phyloP scores from a whole-genome alignment of 2,888 invertebrate species.

The Oligia latruncula region DNA sequence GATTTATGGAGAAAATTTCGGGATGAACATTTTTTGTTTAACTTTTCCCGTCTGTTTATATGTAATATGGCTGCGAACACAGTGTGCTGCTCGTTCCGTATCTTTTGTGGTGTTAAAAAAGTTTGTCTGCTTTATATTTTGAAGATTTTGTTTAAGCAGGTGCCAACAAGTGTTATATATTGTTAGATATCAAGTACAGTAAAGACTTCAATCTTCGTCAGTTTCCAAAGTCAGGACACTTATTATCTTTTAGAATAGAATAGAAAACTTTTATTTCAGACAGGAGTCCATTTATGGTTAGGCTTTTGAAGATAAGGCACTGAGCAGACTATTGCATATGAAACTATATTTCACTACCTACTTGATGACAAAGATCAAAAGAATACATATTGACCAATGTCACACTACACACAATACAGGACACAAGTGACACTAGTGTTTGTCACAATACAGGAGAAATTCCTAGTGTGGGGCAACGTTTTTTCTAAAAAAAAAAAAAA shows the following conservation, averaged over 20 bases:
- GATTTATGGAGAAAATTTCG: conserved; percentile 78
- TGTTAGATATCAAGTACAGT: background rate
- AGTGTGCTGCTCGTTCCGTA: conserved; percentile 11
- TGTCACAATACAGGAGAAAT: too few relatives aligned
- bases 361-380: background rate
- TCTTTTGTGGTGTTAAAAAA: conserved; percentile 18
- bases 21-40: conserved; percentile 70
- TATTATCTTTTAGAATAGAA: background rate
- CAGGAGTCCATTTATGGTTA: background rate
- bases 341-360: background rate
- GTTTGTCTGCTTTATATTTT: conserved; percentile 3
- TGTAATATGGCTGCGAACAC: conserved; percentile 43
- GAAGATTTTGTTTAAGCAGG: background rate
- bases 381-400: background rate
- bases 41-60: conserved; percentile 60
- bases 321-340: background rate
- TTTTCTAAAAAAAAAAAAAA: too few relatives aligned
- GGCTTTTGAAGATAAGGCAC: background rate
- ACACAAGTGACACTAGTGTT: too few relatives aligned
- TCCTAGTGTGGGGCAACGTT: too few relatives aligned
- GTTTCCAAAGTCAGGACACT: background rate
- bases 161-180: background rate
- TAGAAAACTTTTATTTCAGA: background rate
- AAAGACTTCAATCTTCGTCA: background rate
- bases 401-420: too few relatives aligned